Conservation (phyloP, 2,888 invertebrate species). For the Oscheius sp. region DNA sequence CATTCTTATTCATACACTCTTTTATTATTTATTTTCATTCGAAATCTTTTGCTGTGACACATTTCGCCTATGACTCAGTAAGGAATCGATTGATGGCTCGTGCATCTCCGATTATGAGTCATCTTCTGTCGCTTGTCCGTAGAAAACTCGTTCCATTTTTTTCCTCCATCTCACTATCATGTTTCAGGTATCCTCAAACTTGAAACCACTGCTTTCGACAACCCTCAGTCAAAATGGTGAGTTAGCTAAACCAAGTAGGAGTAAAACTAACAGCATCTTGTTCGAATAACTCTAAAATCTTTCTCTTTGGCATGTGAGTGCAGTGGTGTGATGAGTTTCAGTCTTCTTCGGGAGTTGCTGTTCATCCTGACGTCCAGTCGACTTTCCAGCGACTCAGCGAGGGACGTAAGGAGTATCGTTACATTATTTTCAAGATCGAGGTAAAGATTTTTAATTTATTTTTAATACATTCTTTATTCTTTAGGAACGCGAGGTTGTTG, state of each 20-base stretch:
- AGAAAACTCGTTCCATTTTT: not conserved
- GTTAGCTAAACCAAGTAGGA: not conserved
- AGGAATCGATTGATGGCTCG: slow-evolving; percentile 25
- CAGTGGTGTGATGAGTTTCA: slow-evolving; percentile 40
- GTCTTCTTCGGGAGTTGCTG: slow-evolving; percentile 68
- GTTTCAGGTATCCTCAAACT: slow-evolving; percentile 27
- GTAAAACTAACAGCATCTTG: slow-evolving; percentile 8
- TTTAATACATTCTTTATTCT: no score
- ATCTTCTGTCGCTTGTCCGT: slow-evolving; percentile 8
- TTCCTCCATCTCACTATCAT: not conserved
- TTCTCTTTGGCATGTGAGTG: slow-evolving; percentile 30
- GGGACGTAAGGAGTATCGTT: slow-evolving; percentile 68
- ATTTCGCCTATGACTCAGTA: slow-evolving; percentile 3
- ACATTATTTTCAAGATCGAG: slow-evolving; percentile 71
- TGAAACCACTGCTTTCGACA: not conserved
- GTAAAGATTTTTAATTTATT: slow-evolving; percentile 35
- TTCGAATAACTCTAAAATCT: not conserved
- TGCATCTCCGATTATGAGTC: slow-evolving; percentile 18
- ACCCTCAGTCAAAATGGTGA: slow-evolving; percentile 19
- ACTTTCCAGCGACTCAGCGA: slow-evolving; percentile 70
- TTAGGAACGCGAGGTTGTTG: slow-evolving; percentile 69
- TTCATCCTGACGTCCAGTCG: slow-evolving; percentile 69
- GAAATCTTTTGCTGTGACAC: not conserved
- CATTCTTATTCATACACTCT: not conserved
- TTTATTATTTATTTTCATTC: not conserved